These are phyloP conservation scores for Turdus rufiventris DNA, from an alignment of 2,113 vertebrate genomes.

Conservation along the genomic window DNA sequence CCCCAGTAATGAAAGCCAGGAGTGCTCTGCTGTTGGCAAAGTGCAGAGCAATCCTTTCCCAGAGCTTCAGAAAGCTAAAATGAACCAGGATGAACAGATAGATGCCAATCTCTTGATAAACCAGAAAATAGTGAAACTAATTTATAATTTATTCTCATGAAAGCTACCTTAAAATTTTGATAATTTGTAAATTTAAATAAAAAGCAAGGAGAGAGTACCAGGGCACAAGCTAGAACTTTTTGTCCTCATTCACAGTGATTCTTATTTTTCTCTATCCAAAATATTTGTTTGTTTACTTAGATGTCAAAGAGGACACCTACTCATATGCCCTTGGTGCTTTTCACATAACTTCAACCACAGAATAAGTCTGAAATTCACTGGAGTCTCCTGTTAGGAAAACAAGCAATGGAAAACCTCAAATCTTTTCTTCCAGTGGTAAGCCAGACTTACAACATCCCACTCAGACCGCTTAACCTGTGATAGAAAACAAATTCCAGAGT, in stretches of 20 bases:
- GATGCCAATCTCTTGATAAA: not conserved
- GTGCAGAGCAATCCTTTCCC: not conserved
- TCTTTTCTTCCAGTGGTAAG: constrained; percentile 4
- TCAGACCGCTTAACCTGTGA: not conserved
- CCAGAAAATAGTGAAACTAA: not conserved
- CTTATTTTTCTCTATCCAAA: constrained; percentile 9
- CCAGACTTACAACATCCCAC: not conserved
- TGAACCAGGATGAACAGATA: not conserved
- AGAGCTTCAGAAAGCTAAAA: not conserved
- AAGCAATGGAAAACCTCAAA: not conserved
- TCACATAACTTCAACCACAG: not conserved
- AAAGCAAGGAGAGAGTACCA: not conserved
- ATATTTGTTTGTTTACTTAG: constrained; percentile 39
- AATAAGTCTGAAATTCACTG: not conserved
- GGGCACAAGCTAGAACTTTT: not conserved
- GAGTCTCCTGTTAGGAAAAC: not conserved
- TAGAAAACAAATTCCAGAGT: constrained; percentile 25
- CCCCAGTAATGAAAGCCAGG: constrained; percentile 4
- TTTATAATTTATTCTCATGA: not conserved
- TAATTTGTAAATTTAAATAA: not conserved
- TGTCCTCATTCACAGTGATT: not conserved
- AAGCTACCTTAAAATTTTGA: not conserved
- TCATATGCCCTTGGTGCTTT: not conserved
- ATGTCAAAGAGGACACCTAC: constrained; percentile 42
- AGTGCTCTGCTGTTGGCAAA: constrained; percentile 7